These are phyloP conservation scores for Drosophila aff. DNA, from an alignment of 1,140 invertebrate genomes.

Conservation along the genomic window DNA sequence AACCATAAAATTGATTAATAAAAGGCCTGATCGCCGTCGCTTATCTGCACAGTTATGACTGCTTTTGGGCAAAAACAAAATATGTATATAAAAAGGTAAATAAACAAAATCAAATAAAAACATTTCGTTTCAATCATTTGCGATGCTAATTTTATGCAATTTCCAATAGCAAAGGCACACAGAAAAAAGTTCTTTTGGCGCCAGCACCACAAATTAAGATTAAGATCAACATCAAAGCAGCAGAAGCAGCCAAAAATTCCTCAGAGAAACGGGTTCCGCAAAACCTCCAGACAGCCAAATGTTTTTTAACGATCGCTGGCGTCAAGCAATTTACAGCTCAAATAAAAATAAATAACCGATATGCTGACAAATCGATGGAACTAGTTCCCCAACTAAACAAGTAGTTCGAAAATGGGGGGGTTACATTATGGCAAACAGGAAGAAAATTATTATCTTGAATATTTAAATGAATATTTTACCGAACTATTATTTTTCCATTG, in stretches of 20 bases:
- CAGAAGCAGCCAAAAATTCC: constrained; percentile 55
- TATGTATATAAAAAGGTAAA: constrained; percentile 29
- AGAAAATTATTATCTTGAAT: not conserved
- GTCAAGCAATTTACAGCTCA: constrained; percentile 78
- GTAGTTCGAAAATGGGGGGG: not conserved
- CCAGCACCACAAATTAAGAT: constrained; percentile 80
- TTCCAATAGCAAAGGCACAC: constrained; percentile 30
- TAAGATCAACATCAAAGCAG: constrained; percentile 74
- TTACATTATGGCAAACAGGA: not conserved
- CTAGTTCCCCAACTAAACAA: constrained; percentile 41
- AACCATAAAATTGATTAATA: constrained; percentile 67
- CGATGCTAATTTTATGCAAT: constrained; percentile 67
- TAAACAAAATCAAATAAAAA: constrained; percentile 52
- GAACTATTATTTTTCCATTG: not conserved
- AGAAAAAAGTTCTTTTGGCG: constrained; percentile 62
- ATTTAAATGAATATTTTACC: not conserved
- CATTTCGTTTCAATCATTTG: constrained; percentile 57
- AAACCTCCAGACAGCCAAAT: constrained; percentile 44
- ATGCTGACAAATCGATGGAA: constrained; percentile 63
- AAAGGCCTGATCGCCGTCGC: constrained; percentile 27
- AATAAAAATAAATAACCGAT: constrained; percentile 73
- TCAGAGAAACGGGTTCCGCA: constrained; percentile 54
- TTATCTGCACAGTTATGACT: constrained; percentile 40
- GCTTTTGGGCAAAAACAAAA: constrained; percentile 26
- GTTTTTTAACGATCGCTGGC: constrained; percentile 68